Percentiles rank a stretch among this genome's conserved stretches.
Evolutionary conservation across 2,888 invertebrate genomes (phyloP).

Genomic region (Chrysolina americana): DNA sequence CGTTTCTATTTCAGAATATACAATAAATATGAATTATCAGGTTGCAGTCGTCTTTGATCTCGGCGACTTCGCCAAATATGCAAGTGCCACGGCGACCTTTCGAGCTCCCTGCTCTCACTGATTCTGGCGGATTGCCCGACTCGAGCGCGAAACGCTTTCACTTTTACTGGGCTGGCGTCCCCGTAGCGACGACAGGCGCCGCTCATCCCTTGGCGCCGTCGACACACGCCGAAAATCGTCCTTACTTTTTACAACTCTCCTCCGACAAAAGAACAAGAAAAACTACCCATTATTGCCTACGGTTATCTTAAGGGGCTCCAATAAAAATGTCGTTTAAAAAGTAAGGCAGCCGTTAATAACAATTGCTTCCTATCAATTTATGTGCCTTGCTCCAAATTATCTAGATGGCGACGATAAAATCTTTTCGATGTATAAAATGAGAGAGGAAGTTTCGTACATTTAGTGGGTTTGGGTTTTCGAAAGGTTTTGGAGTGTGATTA

Average conservation of each 20-base stretch:
- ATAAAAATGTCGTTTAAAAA: constrained; percentile 70
- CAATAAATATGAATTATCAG: too few species aligned
- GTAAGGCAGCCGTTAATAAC: constrained; percentile 68
- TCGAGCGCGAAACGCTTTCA: constrained; percentile 48
- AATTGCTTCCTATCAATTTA: constrained; percentile 68
- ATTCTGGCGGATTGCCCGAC: constrained; percentile 28
- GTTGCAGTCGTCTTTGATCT: neutral
- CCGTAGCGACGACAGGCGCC: constrained; percentile 58
- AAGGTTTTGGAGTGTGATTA: neutral
- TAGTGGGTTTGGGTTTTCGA: constrained; percentile 7
- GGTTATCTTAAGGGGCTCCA: constrained; percentile 70
- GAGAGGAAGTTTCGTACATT: constrained; percentile 58
- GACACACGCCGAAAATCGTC: constrained; percentile 62
- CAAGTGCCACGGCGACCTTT: constrained; percentile 8
- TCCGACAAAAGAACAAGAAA: constrained; percentile 67
- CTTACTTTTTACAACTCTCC: constrained; percentile 65
- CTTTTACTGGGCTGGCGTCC: constrained; percentile 54
- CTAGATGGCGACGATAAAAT: constrained; percentile 62
- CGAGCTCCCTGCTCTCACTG: constrained; percentile 13
- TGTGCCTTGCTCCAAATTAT: constrained; percentile 64
- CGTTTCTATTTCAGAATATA: too few species aligned
- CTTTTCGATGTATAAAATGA: constrained; percentile 50
- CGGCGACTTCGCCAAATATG: constrained; percentile 24
- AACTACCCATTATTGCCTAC: constrained; percentile 71
- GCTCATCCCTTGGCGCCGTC: constrained; percentile 66